A percentile compares a stretch with the other conserved stretches of the same genome.
These are phyloP conservation scores for Bergia sp. DNA, from an alignment of 92 coral and sea anemone species.

Conservation along the genomic window DNA sequence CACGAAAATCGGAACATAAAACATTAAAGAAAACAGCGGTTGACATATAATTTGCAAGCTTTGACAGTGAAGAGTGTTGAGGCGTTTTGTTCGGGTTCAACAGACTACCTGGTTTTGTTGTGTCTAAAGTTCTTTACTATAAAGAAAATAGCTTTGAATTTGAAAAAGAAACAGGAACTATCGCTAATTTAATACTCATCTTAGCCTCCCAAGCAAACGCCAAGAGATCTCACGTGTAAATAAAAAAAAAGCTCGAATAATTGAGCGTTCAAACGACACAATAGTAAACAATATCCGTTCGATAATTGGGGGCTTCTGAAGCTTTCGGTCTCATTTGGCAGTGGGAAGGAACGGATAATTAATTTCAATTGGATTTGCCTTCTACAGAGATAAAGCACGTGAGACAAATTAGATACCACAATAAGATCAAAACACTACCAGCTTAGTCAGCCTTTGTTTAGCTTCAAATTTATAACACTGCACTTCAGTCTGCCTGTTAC, in stretches of 20 bases:
- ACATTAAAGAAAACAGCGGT: not conserved
- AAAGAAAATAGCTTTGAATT: not conserved
- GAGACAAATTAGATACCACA: slow-evolving; percentile 27
- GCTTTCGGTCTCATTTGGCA: slow-evolving; percentile 2
- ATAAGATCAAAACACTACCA: slow-evolving; percentile 1
- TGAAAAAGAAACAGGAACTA: slow-evolving; percentile 7
- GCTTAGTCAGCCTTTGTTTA: not conserved
- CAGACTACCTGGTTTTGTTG: slow-evolving; percentile 3
- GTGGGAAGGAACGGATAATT: slow-evolving; percentile 42
- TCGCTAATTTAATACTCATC: not conserved
- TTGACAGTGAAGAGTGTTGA: not conserved
- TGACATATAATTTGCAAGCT: not conserved
- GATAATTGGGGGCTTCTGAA: slow-evolving; percentile 23
- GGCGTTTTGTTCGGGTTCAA: not conserved
- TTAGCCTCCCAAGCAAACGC: slow-evolving; percentile 1
- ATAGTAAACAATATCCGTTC: slow-evolving; percentile 9
- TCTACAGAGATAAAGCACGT: slow-evolving; percentile 25
- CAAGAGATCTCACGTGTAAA: slow-evolving; percentile 28
- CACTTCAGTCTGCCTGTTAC: not conserved
- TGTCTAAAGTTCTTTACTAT: slow-evolving; percentile 30
- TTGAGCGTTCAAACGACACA: slow-evolving; percentile 24
- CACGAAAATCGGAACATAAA: not conserved
- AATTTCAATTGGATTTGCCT: slow-evolving; percentile 35
- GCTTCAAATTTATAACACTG: not conserved
- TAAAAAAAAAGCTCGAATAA: slow-evolving; percentile 13